Conservation (phyloP, 2,113 vertebrate genomes). For the Diphyllodes magnificus region DNA sequence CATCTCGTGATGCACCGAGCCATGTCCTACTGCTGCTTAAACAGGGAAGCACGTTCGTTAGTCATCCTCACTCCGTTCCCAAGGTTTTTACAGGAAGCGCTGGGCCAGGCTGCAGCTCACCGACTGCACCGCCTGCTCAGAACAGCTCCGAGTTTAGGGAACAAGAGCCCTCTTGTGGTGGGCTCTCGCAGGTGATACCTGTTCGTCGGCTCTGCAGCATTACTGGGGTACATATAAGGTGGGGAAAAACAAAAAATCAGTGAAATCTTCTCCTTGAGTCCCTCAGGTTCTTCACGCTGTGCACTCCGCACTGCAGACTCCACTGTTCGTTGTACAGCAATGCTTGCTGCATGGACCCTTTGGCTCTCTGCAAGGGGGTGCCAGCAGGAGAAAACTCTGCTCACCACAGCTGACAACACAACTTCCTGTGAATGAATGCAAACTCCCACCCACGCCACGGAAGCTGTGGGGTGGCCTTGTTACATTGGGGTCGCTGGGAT, state of each 20-base stretch:
- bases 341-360: neutral
- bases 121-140: rapidly evolving
- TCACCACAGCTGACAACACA: neutral
- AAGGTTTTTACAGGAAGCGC: neutral
- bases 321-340: neutral
- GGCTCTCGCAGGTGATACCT: neutral
- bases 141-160: neutral
- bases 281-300: neutral
- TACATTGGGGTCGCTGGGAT: neutral
- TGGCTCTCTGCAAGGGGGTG: neutral
- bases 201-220: neutral
- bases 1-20: neutral
- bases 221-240: neutral
- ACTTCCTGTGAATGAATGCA: neutral
- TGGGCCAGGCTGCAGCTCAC: neutral
- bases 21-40: neutral
- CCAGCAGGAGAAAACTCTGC: neutral
- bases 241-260: neutral
- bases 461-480: neutral
- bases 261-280: neutral
- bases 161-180: conserved; percentile 18
- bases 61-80: neutral
- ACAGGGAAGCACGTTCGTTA: neutral
- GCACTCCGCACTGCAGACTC: neutral
- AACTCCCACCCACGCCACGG: neutral